phyloP scores from a whole-genome alignment of 2,113 vertebrate species.

The Diadophis punctatus region DNA sequence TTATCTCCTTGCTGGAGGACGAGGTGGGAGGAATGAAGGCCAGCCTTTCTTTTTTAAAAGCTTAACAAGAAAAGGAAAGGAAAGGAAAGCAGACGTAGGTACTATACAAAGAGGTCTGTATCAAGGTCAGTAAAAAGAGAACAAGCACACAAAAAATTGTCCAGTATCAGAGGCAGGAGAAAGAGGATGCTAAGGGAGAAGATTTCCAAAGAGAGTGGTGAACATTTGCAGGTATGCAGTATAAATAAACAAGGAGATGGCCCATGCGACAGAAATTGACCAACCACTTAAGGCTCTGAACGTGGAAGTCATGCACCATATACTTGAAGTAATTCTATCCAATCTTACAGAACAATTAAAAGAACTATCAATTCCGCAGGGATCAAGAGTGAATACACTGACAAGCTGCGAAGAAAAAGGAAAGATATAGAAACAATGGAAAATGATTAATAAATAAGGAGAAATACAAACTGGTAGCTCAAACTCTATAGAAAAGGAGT shows the following conservation, averaged over 20 bases:
- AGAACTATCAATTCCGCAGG: not conserved
- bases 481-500: not conserved
- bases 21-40: not conserved
- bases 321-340: not conserved
- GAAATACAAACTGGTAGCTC: not conserved
- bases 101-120: not conserved
- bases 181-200: not conserved
- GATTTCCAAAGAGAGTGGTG: not conserved
- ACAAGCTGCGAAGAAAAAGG: not conserved
- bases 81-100: not conserved
- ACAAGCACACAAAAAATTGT: not conserved
- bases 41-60: not conserved
- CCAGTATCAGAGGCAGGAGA: not conserved
- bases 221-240: not conserved
- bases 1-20: not conserved
- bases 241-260: not conserved
- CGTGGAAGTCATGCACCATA: not conserved
- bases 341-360: not conserved
- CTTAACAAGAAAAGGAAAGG: not conserved
- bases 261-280: not conserved
- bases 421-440: not conserved
- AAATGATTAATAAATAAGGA: not conserved
- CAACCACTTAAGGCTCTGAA: not conserved
- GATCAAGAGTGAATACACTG: not conserved
- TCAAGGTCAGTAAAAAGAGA: not conserved